Conservation (phyloP, 2,888 invertebrate species). For the Trypoxylon attenuatum region DNA sequence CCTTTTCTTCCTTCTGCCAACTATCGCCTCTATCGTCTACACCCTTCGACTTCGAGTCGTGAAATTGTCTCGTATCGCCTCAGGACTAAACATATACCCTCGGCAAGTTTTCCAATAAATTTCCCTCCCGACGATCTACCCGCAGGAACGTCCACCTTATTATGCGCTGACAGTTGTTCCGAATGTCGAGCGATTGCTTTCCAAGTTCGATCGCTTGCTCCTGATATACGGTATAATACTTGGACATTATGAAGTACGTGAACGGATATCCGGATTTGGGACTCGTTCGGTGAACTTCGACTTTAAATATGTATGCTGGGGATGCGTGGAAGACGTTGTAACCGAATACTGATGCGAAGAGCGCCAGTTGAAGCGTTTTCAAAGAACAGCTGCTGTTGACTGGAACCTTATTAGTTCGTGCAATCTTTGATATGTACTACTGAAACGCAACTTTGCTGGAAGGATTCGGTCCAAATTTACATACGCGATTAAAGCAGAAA, state of each 20-base stretch:
- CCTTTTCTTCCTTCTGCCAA: neutral
- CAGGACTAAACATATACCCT: constrained; percentile 25
- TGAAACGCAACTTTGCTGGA: too few species aligned
- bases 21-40: neutral
- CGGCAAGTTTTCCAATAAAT: constrained; percentile 37
- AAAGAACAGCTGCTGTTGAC: too few species aligned
- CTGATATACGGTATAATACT: constrained; percentile 2
- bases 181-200: constrained; percentile 9
- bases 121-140: constrained; percentile 23
- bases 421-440: too few species aligned
- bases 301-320: too few species aligned
- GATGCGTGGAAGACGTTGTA: too few species aligned
- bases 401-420: too few species aligned
- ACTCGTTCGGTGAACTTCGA: too few species aligned
- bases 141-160: constrained; percentile 11
- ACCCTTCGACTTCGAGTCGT: constrained; percentile 1
- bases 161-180: constrained; percentile 17
- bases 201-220: neutral
- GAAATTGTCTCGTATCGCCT: constrained; percentile 29
- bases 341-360: too few species aligned
- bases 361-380: too few species aligned
- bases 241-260: neutral
- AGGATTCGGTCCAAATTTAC: too few species aligned
- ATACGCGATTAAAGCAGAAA: too few species aligned
- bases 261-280: neutral